A percentile compares a stretch with the other conserved stretches of the same genome.
Evolutionary conservation across 2,797 vertebrate species (phyloP).

Genomic region (Sebastes hubbsi): DNA sequence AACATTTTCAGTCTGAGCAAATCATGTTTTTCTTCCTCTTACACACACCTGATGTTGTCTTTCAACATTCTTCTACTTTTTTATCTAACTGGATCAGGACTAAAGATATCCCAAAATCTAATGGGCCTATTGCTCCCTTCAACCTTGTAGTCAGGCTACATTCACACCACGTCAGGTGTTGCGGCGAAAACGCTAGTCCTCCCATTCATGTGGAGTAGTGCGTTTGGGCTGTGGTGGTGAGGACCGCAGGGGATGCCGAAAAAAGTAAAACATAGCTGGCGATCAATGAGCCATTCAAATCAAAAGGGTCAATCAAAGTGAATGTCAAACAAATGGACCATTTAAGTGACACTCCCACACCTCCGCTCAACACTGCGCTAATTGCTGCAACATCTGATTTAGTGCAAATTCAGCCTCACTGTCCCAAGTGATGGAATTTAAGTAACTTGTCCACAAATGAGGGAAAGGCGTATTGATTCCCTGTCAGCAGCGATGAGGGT

Average conservation of each 20-base stretch:
- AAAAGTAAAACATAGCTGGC: background rate
- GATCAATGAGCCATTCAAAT: too few relatives aligned
- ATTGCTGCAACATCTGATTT: too few relatives aligned
- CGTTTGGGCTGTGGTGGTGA: background rate
- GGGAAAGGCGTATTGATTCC: too few relatives aligned
- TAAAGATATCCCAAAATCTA: background rate
- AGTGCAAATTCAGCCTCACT: rapidly evolving
- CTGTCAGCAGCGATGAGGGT: too few relatives aligned
- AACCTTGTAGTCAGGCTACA: background rate
- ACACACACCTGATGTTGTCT: background rate
- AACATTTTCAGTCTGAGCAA: background rate
- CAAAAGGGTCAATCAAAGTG: too few relatives aligned
- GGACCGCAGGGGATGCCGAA: background rate
- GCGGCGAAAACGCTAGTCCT: background rate
- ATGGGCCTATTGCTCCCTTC: background rate
- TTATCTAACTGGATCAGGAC: background rate
- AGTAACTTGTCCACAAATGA: too few relatives aligned
- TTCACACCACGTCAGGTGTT: background rate
- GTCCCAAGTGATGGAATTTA: too few relatives aligned
- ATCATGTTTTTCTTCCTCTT: background rate
- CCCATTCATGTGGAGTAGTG: background rate
- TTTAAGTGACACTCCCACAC: too few relatives aligned
- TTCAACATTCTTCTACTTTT: background rate
- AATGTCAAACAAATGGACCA: too few relatives aligned
- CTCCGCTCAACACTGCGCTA: too few relatives aligned